phyloP scores from a whole-genome alignment of 2,888 invertebrate genomes.

The Melanargia galathea region DNA sequence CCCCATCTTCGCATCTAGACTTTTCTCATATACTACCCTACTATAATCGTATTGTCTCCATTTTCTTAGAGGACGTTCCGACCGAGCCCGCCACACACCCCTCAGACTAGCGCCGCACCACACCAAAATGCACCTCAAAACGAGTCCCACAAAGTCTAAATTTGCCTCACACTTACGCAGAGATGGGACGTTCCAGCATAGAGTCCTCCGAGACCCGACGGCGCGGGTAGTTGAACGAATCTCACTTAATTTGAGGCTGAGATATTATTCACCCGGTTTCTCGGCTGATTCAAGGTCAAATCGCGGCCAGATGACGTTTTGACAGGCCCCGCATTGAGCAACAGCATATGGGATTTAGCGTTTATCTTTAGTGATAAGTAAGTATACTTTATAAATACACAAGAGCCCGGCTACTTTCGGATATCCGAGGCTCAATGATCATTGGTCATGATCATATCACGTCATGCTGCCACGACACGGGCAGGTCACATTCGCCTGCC shows the following conservation, averaged over 20 bases:
- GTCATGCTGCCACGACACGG: too few species aligned
- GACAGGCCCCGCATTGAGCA: slow-evolving; percentile 27
- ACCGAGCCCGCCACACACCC: slow-evolving; percentile 73
- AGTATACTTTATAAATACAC: too few species aligned
- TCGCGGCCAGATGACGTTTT: slow-evolving; percentile 37
- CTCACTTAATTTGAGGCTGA: slow-evolving; percentile 70
- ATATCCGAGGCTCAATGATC: too few species aligned
- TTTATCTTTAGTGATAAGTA: too few species aligned
- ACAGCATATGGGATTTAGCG: neutral
- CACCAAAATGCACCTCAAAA: slow-evolving; percentile 40
- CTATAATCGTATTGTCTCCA: slow-evolving; percentile 76
- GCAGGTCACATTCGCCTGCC: too few species aligned
- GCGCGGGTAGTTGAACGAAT: slow-evolving; percentile 63
- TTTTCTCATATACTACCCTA: slow-evolving; percentile 54
- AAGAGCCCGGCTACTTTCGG: too few species aligned
- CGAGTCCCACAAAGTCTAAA: slow-evolving; percentile 28
- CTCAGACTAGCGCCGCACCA: slow-evolving; percentile 37
- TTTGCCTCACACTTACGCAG: slow-evolving; percentile 2
- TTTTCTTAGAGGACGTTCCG: slow-evolving; percentile 74
- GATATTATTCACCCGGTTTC: slow-evolving; percentile 60
- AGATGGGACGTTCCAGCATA: slow-evolving; percentile 45
- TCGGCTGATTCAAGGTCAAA: slow-evolving; percentile 62
- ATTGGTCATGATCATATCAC: too few species aligned
- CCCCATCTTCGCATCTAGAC: slow-evolving; percentile 17
- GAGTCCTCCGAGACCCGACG: slow-evolving; percentile 60